Evolutionary conservation across 2,888 invertebrate genomes (phyloP), one percentile per base, ranked within the genome.

Genomic region (Habroteleia sp.): DNA sequence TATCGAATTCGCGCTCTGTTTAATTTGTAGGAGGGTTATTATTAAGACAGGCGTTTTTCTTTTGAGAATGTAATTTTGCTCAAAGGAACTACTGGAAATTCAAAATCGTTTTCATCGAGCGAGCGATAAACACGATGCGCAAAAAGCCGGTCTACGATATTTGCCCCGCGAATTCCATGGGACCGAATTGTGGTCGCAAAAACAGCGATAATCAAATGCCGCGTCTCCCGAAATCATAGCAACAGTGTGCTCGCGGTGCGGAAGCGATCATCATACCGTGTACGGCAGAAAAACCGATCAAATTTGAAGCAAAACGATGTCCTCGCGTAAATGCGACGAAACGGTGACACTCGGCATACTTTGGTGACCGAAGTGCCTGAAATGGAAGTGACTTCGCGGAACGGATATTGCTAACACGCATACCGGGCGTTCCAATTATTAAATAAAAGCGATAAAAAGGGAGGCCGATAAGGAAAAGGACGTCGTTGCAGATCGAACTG

Each of bases 381-480:
- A 83, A 83, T 82, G 83, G 82, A 82, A 83, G 80, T 79, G 73
- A 79, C 77, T 83, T 83, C 83, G 80, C 79, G 73, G 83, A 83
- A 82, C 81, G 78, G 77, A 81, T 80, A 81, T 82, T 73, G 75
- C 77, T 76, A 76, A 78, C 80, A 79, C 80, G 81, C 81, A 80
- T 82, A 81, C 81, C 81, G 78, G 77, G 81, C 81, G 82, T 82
- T 83, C 83, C 83, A 83, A 82, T 83, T 83, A 83, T 82, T 82
- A 83, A 83, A 81, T 81, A 83, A 83, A 82, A 79, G 78, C 78
- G 79, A 72, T 48, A 73, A 74, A 69, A 74, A 69, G 63, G 54
- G 48, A 76, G 66, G 74, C 79, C 77, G 78, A 79, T 80, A 79
- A 80, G 80, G 80, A 77, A 78, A 79, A 76, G 76, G 78, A 80